Percentiles rank a stretch among this genome's conserved stretches.
Conservation (phyloP, 2,888 invertebrate genomes). For the Sesia apiformis region DNA sequence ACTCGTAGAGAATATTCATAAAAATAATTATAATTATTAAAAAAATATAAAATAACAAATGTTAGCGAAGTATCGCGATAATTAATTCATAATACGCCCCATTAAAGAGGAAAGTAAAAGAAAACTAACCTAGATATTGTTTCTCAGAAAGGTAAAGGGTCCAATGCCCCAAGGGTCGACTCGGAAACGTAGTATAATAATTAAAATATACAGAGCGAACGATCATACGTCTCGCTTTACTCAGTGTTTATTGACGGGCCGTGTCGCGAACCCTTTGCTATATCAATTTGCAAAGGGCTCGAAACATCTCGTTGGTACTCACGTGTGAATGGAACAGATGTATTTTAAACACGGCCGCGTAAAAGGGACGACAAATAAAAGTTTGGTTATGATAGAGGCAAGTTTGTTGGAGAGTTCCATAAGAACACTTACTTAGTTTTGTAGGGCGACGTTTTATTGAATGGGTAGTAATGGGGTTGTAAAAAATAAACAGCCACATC, state of each 20-base stretch:
- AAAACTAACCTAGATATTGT: background rate
- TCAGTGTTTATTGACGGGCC: constrained; percentile 60
- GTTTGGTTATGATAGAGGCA: constrained; percentile 18
- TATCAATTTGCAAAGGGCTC: constrained; percentile 55
- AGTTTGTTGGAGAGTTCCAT: constrained; percentile 17
- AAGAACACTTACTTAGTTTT: constrained; percentile 15
- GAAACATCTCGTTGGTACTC: constrained; percentile 8
- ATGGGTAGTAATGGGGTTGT: background rate
- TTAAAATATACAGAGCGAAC: constrained; percentile 65
- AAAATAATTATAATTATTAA: no score
- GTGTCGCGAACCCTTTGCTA: constrained; percentile 51
- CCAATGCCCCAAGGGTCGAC: constrained; percentile 31
- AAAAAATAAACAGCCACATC: background rate
- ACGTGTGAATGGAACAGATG: constrained; percentile 5
- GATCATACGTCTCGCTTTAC: constrained; percentile 60
- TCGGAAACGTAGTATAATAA: constrained; percentile 49
- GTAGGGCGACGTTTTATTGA: constrained; percentile 17
- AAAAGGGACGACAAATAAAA: constrained; percentile 12
- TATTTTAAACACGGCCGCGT: background rate
- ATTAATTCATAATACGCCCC: background rate
- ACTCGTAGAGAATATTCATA: no score
- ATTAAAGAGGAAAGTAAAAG: background rate
- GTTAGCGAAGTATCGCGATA: background rate
- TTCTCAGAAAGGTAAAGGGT: constrained; percentile 22
- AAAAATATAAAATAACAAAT: no score